Evolutionary conservation across 2,113 vertebrate species (phyloP).

Genomic region (Nothoprocta pentlandii): DNA sequence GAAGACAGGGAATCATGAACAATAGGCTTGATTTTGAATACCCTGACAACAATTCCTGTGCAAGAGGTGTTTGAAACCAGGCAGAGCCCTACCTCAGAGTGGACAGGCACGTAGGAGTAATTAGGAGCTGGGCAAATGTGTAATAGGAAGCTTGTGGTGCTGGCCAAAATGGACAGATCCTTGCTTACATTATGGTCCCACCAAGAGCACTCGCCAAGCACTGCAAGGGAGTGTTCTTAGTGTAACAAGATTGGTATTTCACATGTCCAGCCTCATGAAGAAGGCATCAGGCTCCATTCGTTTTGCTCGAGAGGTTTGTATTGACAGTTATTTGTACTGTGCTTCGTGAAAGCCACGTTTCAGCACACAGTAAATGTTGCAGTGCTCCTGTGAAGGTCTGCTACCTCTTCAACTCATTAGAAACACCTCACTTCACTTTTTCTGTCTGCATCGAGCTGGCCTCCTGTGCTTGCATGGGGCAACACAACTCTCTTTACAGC

Average conservation of each 20-base stretch:
- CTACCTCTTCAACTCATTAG: neutral
- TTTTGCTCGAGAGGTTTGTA: neutral
- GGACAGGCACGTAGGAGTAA: constrained; percentile 9
- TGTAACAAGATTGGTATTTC: constrained; percentile 21
- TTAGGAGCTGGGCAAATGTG: neutral
- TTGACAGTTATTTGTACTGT: neutral
- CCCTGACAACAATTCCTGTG: constrained; percentile 44
- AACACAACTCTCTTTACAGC: neutral
- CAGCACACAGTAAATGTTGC: neutral
- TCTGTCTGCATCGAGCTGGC: neutral
- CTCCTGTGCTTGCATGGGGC: neutral
- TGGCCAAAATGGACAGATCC: constrained; percentile 23
- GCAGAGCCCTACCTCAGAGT: neutral
- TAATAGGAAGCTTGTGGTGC: neutral
- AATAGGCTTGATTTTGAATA: constrained; percentile 38
- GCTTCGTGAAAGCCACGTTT: neutral
- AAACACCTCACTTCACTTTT: neutral
- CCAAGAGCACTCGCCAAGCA: constrained; percentile 1
- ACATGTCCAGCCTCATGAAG: neutral
- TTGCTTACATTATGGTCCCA: neutral
- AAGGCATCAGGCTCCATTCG: neutral
- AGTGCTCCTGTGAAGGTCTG: neutral
- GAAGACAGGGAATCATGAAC: neutral
- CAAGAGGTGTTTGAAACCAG: neutral
- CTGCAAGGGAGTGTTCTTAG: constrained; percentile 15